Conservation (phyloP, 2,797 vertebrate genomes). For the Acrossocheilus fasciatus region DNA sequence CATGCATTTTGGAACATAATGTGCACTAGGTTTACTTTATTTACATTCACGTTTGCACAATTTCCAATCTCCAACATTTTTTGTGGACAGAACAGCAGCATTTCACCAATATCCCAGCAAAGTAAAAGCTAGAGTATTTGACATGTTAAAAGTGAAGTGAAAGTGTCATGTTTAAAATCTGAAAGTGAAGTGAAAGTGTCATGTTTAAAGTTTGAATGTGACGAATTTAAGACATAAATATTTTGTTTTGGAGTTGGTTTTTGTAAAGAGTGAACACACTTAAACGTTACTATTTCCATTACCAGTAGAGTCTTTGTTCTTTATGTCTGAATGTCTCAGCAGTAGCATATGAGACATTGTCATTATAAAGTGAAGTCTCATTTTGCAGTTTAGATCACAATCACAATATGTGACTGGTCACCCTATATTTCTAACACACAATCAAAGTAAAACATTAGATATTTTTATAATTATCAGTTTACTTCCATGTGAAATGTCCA, state of each 20-base stretch:
- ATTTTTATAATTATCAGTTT: not conserved
- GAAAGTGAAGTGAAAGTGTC: not conserved
- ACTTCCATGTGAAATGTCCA: not conserved
- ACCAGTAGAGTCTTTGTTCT: not conserved
- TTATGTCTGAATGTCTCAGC: not conserved
- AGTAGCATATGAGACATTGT: not conserved
- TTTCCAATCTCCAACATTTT: not conserved
- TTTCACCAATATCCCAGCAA: not conserved
- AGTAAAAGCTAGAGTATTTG: not conserved
- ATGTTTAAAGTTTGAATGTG: not conserved
- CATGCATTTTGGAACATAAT: not conserved
- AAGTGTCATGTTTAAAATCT: not conserved
- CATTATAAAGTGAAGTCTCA: not conserved
- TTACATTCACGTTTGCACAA: not conserved
- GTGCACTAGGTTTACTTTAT: not conserved
- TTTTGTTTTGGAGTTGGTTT: not conserved
- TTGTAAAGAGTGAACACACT: not conserved
- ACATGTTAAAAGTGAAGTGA: no score
- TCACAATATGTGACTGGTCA: not conserved
- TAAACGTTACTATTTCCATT: not conserved
- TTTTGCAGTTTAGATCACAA: not conserved
- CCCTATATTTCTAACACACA: not conserved
- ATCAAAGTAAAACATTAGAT: not conserved
- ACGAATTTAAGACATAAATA: not conserved
- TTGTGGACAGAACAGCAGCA: not conserved